These are phyloP conservation scores for Pygoscelis antarcticus DNA, from an alignment of 2,113 vertebrate genomes.

Conservation along the genomic window DNA sequence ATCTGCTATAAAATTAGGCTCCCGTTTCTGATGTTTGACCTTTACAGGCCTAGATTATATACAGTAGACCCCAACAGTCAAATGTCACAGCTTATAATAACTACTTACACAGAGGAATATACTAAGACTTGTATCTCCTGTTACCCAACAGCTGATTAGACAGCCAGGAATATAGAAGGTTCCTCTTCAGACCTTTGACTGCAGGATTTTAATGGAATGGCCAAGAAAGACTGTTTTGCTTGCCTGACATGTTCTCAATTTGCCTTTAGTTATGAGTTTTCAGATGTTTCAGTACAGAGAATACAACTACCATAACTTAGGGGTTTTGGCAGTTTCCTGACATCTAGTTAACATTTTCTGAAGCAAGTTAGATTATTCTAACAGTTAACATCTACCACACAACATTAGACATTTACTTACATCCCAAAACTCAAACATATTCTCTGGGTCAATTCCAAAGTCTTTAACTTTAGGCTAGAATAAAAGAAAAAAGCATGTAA, in stretches of 20 bases:
- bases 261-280: not conserved
- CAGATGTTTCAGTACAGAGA: not conserved
- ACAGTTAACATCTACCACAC: not conserved
- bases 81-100: constrained; percentile 76
- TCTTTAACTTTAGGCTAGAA: constrained; percentile 91
- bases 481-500: not conserved
- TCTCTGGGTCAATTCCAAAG: constrained; percentile 94
- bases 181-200: not conserved
- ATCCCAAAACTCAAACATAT: constrained; percentile 99
- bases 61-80: constrained; percentile 2
- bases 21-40: constrained; percentile 40
- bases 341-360: not conserved
- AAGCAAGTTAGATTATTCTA: not conserved
- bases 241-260: not conserved
- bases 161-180: not conserved
- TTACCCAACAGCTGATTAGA: constrained; percentile 54
- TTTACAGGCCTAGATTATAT: constrained; percentile 29
- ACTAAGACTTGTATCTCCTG: constrained; percentile 13
- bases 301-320: not conserved
- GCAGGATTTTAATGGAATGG: not conserved
- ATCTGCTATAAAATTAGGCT: not conserved
- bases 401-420: constrained; percentile 78
- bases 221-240: not conserved
- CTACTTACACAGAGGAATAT: not conserved
- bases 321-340: not conserved